Conservation (phyloP, 2,113 vertebrate genomes). For the Cyphomyrus plagiostoma region DNA sequence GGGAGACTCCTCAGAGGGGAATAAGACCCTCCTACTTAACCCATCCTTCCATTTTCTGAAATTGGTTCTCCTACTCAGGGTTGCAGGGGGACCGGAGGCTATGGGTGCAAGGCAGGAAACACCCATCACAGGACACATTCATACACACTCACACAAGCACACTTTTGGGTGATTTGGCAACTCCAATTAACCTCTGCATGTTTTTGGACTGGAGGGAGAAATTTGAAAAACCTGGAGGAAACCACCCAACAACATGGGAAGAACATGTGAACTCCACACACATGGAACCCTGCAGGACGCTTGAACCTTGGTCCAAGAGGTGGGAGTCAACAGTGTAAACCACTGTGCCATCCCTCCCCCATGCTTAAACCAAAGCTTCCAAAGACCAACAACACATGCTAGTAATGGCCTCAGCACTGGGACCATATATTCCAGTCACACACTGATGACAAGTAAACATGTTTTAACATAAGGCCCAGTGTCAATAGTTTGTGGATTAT, state of each 20-base stretch:
- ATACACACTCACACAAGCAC: background rate
- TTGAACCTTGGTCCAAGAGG: background rate
- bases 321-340: background rate
- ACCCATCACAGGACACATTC: background rate
- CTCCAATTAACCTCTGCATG: background rate
- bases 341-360: background rate
- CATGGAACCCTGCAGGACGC: background rate
- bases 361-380: background rate
- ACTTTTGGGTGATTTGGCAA: background rate
- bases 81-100: background rate
- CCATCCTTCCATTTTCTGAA: background rate
- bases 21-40: background rate
- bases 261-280: background rate
- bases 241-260: background rate
- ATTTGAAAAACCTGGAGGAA: background rate
- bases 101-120: background rate
- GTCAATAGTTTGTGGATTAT: background rate
- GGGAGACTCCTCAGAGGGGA: background rate
- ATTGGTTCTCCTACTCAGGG: background rate
- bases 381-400: background rate
- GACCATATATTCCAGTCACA: background rate
- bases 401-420: background rate
- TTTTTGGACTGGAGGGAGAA: background rate
- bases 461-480: background rate
- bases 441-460: constrained; percentile 3